phyloP scores from a whole-genome alignment of 2,797 vertebrate species.

The Fistularia commersonii region DNA sequence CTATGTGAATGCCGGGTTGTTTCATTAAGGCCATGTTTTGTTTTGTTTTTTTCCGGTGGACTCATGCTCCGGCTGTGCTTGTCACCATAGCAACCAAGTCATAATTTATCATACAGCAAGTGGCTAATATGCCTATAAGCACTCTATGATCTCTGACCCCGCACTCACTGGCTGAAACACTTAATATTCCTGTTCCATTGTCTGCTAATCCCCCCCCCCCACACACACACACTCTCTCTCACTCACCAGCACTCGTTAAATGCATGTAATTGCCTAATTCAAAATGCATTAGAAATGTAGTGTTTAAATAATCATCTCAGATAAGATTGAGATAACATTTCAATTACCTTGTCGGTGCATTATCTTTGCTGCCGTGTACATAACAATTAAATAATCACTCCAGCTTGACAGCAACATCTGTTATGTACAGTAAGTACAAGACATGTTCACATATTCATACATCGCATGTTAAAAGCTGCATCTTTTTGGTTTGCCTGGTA shows the following conservation, averaged over 20 bases:
- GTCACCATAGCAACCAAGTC: conserved; percentile 68
- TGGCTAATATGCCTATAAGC: conserved; percentile 75
- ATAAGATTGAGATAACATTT: conserved; percentile 76
- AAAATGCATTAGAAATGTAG: conserved; percentile 75
- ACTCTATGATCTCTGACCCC: conserved; percentile 66
- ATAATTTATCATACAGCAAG: conserved; percentile 74
- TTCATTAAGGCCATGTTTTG: conserved; percentile 40
- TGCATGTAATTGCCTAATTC: conserved; percentile 75
- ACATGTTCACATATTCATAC: conserved; percentile 28
- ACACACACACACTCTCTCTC: conserved; percentile 19
- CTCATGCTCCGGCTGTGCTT: conserved; percentile 19
- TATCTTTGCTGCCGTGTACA: conserved; percentile 64
- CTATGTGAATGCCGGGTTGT: conserved; percentile 19
- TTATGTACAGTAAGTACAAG: conserved; percentile 39
- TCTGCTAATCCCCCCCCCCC: conserved; percentile 46
- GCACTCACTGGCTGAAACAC: conserved; percentile 65
- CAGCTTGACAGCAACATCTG: conserved; percentile 67
- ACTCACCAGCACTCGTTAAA: conserved; percentile 61
- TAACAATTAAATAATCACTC: conserved; percentile 68
- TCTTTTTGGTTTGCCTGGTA: conserved; percentile 4
- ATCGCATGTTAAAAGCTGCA: conserved; percentile 26
- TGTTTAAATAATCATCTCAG: conserved; percentile 73
- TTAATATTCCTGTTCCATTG: conserved; percentile 71
- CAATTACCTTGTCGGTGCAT: conserved; percentile 63
- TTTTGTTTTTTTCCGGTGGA: conserved; percentile 12